Conservation (phyloP, 2,113 vertebrate genomes). For the Melanotaenia duboulayi region DNA sequence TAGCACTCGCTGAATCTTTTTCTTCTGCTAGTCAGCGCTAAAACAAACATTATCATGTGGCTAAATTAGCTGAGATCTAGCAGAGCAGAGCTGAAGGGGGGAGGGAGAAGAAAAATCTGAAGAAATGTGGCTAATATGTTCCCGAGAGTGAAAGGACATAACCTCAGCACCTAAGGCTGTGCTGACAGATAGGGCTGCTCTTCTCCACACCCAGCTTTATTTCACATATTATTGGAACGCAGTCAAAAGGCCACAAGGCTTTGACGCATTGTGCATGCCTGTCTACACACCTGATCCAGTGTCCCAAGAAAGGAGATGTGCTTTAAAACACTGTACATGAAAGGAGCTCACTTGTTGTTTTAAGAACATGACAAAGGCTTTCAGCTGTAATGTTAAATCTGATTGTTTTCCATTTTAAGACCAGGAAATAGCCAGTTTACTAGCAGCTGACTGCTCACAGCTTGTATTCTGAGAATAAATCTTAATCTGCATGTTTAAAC, state of each 20-base stretch:
- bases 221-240: conserved; percentile 39
- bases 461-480: too few relatives aligned
- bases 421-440: too few relatives aligned
- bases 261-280: conserved; percentile 6
- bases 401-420: too few relatives aligned
- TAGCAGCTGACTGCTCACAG: too few relatives aligned
- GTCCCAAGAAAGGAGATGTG: neutral
- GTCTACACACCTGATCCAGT: conserved; percentile 7
- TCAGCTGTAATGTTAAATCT: neutral
- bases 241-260: conserved; percentile 14
- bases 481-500: too few relatives aligned
- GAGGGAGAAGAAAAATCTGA: neutral
- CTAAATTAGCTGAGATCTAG: neutral
- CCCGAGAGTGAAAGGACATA: conserved; percentile 1
- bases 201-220: conserved; percentile 24
- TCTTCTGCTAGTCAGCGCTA: neutral
- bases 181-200: conserved; percentile 15
- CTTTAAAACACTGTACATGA: neutral
- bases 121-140: conserved; percentile 21
- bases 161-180: conserved; percentile 12
- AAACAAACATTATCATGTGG: conserved; percentile 11
- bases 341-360: neutral
- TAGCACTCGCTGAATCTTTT: conserved; percentile 13
- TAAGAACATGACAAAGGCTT: too few relatives aligned
- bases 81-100: neutral